Percentiles rank a stretch among this genome's conserved stretches.
Evolutionary conservation across 2,113 vertebrate genomes (phyloP).

Genomic region (Rissa tridactyla): DNA sequence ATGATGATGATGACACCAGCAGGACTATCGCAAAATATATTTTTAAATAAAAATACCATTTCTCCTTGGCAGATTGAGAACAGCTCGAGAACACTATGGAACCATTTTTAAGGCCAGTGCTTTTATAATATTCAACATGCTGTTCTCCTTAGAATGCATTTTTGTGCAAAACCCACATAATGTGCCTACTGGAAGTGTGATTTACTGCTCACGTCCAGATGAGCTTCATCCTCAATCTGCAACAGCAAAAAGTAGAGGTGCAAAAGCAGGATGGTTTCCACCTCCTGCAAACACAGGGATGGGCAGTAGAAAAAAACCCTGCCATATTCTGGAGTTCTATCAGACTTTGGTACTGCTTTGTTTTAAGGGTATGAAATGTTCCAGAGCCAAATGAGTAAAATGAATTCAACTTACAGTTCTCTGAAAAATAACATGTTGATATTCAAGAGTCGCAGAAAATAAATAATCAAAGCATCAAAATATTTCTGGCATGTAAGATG

Average conservation of each 20-base stretch:
- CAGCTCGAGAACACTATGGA: neutral
- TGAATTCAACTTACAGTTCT: neutral
- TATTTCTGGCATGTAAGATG: neutral
- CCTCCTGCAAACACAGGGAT: neutral
- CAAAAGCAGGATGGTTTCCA: neutral
- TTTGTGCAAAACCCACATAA: neutral
- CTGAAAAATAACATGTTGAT: neutral
- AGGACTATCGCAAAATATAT: constrained; percentile 24
- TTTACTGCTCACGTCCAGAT: neutral
- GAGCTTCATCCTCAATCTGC: neutral
- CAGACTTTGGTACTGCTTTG: neutral
- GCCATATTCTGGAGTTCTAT: neutral
- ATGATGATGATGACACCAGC: constrained; percentile 45
- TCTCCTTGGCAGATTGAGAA: constrained; percentile 21
- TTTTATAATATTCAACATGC: neutral
- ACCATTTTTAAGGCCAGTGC: neutral
- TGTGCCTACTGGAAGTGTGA: neutral
- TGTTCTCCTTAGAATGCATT: neutral
- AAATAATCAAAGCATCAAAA: neutral
- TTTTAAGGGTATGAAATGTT: neutral
- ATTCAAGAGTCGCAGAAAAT: neutral
- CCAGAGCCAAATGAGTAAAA: neutral
- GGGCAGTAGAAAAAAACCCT: neutral
- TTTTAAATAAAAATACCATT: constrained; percentile 53
- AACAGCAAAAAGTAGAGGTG: neutral